Evolutionary conservation across 1,140 invertebrate genomes (phyloP).

Genomic region (Globodera rostochiensis): DNA sequence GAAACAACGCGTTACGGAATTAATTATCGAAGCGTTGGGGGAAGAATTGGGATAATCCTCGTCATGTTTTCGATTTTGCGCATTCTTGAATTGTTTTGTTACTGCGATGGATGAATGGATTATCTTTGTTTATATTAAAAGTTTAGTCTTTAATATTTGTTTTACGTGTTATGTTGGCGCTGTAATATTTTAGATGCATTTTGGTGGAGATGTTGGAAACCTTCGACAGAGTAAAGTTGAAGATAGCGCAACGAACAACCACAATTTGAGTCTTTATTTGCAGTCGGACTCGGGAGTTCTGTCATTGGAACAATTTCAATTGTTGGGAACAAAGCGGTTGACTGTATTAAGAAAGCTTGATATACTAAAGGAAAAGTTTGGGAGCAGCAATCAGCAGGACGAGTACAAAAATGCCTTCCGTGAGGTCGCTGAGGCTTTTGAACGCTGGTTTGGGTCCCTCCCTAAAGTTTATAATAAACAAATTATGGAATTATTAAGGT

Average conservation of each 20-base stretch:
- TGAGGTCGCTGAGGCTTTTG: background rate
- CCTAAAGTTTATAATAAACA: background rate
- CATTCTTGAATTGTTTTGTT: too few species aligned
- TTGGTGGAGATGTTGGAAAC: background rate
- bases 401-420: slow-evolving; percentile 21
- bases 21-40: background rate
- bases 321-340: slow-evolving; percentile 18
- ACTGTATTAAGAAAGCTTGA: slow-evolving; percentile 21
- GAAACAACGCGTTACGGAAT: background rate
- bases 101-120: too few species aligned
- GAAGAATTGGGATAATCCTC: background rate
- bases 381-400: slow-evolving; percentile 1
- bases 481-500: background rate
- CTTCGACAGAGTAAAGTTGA: background rate
- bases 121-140: too few species aligned
- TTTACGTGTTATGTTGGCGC: background rate
- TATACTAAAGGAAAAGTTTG: slow-evolving; percentile 32
- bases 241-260: background rate
- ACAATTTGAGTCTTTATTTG: slow-evolving; percentile 8
- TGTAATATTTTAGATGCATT: background rate
- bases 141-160: too few species aligned
- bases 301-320: slow-evolving; percentile 22
- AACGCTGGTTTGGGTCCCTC: too few species aligned
- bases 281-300: slow-evolving; percentile 14
- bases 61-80: background rate